Evolutionary conservation across 2,113 vertebrate species (phyloP).

Genomic region (Brachyhypopomus gauderio): DNA sequence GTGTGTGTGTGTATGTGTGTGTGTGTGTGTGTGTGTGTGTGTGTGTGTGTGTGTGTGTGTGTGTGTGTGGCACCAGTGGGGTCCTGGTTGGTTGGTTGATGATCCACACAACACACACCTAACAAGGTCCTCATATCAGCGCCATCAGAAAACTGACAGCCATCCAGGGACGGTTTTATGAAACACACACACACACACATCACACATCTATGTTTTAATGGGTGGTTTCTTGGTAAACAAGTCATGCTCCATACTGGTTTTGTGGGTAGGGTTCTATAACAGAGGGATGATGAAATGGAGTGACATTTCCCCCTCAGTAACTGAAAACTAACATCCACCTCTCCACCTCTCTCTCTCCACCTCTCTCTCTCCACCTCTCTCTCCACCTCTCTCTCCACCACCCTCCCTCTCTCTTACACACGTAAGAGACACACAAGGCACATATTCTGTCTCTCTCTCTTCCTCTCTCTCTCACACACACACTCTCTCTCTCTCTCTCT

Average conservation of each 20-base stretch:
- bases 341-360: not conserved
- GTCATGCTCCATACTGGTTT: not conserved
- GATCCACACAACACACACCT: not conserved
- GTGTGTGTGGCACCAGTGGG: no score
- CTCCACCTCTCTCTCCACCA: not conserved
- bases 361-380: not conserved
- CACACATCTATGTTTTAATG: conserved; percentile 25
- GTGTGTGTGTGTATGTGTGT: no score
- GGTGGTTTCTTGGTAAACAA: conserved; percentile 27
- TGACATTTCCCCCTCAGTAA: conserved; percentile 31
- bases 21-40: no score
- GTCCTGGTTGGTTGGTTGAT: no score
- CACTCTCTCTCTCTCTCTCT: no score
- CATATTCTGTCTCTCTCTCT: no score
- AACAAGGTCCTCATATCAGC: no score
- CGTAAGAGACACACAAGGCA: no score
- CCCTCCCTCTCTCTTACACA: not conserved
- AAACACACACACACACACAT: not conserved
- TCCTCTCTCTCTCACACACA: no score
- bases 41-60: no score
- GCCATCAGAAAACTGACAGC: no score
- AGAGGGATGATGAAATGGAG: conserved; percentile 41
- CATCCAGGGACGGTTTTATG: not conserved
- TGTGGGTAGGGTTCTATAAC: not conserved
- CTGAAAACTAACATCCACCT: conserved; percentile 25